Evolutionary conservation across 1,140 invertebrate species (phyloP).

Genomic region (Drosophila chauvacae): DNA sequence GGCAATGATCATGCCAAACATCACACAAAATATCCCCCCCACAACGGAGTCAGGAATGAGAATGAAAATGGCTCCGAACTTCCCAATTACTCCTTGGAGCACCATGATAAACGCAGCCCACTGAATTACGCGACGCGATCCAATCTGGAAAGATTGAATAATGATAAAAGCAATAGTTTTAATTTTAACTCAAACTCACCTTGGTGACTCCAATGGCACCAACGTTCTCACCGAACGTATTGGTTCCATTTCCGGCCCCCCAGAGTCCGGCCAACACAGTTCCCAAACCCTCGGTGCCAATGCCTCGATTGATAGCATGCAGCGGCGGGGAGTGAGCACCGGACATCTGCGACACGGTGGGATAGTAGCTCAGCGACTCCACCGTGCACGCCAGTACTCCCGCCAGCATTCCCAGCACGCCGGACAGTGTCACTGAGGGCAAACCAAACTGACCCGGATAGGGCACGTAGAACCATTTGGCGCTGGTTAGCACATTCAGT

Average conservation of each 20-base stretch:
- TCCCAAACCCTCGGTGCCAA: slow-evolving; percentile 93
- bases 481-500: slow-evolving; percentile 89
- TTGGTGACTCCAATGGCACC: slow-evolving; percentile 93
- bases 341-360: slow-evolving; percentile 93
- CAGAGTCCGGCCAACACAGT: slow-evolving; percentile 92
- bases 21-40: slow-evolving; percentile 93
- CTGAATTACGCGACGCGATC: slow-evolving; percentile 93
- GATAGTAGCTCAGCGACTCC: slow-evolving; percentile 95
- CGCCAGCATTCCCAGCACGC: slow-evolving; percentile 93
- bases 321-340: slow-evolving; percentile 92
- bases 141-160: slow-evolving; percentile 88
- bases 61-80: slow-evolving; percentile 94
- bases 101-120: slow-evolving; percentile 92
- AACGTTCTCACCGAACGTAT: slow-evolving; percentile 95
- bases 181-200: slow-evolving; percentile 65
- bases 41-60: slow-evolving; percentile 95
- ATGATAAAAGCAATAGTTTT: not conserved
- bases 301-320: slow-evolving; percentile 94
- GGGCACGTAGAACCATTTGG: slow-evolving; percentile 93
- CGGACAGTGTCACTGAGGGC: slow-evolving; percentile 88
- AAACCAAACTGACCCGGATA: slow-evolving; percentile 95
- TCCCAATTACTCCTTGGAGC: slow-evolving; percentile 91
- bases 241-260: slow-evolving; percentile 94
- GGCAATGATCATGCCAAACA: slow-evolving; percentile 94
- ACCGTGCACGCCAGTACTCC: slow-evolving; percentile 93